Conservation (phyloP, 2,113 vertebrate species). For the Gasterosteus nipponicus region DNA sequence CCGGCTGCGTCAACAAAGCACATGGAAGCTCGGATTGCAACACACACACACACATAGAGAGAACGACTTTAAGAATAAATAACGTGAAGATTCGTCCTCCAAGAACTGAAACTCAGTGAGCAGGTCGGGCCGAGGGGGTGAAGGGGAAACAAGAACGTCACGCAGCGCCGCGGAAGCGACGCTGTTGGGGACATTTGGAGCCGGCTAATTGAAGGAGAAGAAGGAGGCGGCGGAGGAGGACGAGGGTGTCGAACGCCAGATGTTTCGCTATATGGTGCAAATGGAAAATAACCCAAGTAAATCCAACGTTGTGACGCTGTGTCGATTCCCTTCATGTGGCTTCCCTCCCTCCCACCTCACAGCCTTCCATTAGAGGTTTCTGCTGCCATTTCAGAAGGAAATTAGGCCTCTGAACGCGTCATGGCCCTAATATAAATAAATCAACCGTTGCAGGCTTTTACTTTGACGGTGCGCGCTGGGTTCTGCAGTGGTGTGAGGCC, state of each 20-base stretch:
- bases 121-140: constrained; percentile 17
- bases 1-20: background rate
- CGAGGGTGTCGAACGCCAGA: constrained; percentile 66
- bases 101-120: constrained; percentile 16
- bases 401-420: constrained; percentile 63
- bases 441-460: constrained; percentile 1
- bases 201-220: constrained; percentile 54
- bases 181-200: constrained; percentile 11
- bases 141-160: constrained; percentile 20
- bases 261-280: constrained; percentile 63
- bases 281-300: constrained; percentile 67
- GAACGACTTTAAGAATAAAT: background rate
- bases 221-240: constrained; percentile 33
- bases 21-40: background rate
- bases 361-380: constrained; percentile 62
- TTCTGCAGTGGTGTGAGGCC: constrained; percentile 10
- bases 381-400: constrained; percentile 65
- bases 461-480: no score
- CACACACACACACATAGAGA: background rate
- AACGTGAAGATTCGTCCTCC: background rate
- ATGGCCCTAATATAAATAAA: constrained; percentile 55
- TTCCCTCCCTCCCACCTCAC: constrained; percentile 54
- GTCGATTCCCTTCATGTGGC: constrained; percentile 74
- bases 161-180: constrained; percentile 9
- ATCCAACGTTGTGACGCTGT: constrained; percentile 62